These are phyloP conservation scores for Phylloscopus trochiloides DNA, from an alignment of 2,113 vertebrate species.

Conservation along the genomic window DNA sequence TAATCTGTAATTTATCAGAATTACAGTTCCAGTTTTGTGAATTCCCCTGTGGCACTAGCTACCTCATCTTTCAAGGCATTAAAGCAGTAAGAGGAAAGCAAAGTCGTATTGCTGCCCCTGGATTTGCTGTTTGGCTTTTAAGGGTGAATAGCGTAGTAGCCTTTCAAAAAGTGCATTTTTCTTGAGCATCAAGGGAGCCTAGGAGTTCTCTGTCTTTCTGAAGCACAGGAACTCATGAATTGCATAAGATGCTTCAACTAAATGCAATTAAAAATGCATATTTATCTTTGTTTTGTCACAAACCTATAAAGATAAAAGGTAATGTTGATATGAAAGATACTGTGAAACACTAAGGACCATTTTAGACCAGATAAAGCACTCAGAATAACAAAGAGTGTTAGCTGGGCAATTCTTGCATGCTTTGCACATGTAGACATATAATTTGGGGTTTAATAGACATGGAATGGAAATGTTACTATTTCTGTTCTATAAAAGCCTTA, in stretches of 20 bases:
- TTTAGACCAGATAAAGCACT: not conserved
- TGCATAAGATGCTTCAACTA: not conserved
- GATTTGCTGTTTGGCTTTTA: not conserved
- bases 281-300: not conserved
- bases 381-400: not conserved
- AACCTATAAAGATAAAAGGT: not conserved
- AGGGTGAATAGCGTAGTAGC: not conserved
- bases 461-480: not conserved
- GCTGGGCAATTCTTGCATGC: not conserved
- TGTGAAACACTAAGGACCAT: not conserved
- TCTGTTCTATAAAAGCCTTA: not conserved
- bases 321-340: not conserved
- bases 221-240: not conserved
- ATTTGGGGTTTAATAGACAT: not conserved
- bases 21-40: not conserved
- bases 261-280: not conserved
- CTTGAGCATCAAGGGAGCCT: not conserved
- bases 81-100: not conserved
- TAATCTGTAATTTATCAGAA: not conserved
- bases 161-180: not conserved
- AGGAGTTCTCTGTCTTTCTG: not conserved
- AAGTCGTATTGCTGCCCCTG: not conserved
- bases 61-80: not conserved
- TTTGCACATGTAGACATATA: not conserved
- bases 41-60: not conserved